phyloP scores from a whole-genome alignment of 2,113 vertebrate species.

The Typhlomys cinereus region DNA sequence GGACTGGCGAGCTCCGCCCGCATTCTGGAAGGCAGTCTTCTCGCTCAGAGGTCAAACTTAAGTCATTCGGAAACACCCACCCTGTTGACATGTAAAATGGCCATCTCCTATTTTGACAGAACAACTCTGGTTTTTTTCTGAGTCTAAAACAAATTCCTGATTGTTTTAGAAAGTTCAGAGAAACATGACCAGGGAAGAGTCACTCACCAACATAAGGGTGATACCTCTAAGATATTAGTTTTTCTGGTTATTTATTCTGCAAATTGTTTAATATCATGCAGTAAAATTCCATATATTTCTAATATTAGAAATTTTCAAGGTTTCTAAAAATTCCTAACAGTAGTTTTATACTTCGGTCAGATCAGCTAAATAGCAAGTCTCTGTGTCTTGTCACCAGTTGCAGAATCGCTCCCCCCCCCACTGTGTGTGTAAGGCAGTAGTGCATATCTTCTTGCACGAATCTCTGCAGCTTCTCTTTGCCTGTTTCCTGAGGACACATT shows the following conservation, averaged over 20 bases:
- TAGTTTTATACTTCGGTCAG: background rate
- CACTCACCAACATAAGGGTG: rapidly evolving
- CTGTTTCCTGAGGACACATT: background rate
- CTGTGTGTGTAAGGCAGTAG: rapidly evolving
- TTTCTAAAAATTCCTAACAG: background rate
- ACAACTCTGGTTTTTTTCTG: background rate
- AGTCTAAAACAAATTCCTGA: background rate
- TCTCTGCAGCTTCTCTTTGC: background rate
- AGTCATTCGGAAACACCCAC: too few relatives aligned
- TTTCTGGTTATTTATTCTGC: background rate
- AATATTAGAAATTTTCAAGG: too few relatives aligned
- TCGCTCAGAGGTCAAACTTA: background rate
- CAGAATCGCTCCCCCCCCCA: rapidly evolving
- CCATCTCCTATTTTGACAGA: background rate
- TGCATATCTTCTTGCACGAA: too few relatives aligned
- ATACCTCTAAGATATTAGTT: rapidly evolving
- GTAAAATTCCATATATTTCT: background rate
- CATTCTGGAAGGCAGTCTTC: rapidly evolving
- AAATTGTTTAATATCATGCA: too few relatives aligned
- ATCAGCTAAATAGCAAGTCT: background rate
- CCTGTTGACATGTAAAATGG: background rate
- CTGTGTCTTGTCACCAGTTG: background rate
- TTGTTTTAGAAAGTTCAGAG: background rate
- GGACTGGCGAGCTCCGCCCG: background rate
- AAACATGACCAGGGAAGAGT: background rate